Evolutionary conservation across 2,797 vertebrate species (phyloP).

Genomic region (Tenualosa ilisha): DNA sequence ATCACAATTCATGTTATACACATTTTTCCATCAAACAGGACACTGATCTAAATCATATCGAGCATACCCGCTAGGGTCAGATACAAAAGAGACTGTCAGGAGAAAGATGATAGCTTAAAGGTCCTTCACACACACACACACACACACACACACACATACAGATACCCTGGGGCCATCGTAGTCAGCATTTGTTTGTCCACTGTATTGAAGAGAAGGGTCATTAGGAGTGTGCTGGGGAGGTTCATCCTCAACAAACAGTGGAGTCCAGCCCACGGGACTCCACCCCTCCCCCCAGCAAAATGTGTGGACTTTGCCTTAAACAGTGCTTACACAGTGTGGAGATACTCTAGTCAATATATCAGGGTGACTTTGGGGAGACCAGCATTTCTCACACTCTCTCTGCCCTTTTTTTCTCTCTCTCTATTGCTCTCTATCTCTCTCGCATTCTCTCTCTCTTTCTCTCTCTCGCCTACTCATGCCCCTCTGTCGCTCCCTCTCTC

Average conservation of each 20-base stretch:
- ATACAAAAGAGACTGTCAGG: not conserved
- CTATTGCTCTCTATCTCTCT: conserved; percentile 17
- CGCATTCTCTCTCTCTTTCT: conserved; percentile 9
- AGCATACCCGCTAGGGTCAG: not conserved
- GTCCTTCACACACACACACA: not conserved
- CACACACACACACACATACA: not conserved
- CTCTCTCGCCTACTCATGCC: not conserved
- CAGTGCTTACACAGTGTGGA: conserved; percentile 38
- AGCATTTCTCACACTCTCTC: conserved; percentile 27
- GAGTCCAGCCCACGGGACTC: conserved; percentile 20
- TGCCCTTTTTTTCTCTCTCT: not conserved
- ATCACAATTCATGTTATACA: too few species aligned
- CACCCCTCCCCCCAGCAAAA: conserved; percentile 28
- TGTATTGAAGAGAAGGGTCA: conserved; percentile 30
- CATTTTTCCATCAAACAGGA: too few species aligned
- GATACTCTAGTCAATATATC: conserved; percentile 32
- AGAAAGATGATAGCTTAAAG: not conserved
- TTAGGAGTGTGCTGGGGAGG: conserved; percentile 18
- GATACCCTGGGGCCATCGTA: not conserved
- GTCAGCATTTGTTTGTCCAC: conserved; percentile 6
- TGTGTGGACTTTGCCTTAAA: conserved; percentile 42
- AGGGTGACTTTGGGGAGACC: not conserved
- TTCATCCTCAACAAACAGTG: conserved; percentile 38
- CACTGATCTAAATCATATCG: too few species aligned
- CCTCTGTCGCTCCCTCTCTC: not conserved